These are phyloP conservation scores for Automeris io DNA, from an alignment of 2,888 invertebrate genomes.

Conservation along the genomic window DNA sequence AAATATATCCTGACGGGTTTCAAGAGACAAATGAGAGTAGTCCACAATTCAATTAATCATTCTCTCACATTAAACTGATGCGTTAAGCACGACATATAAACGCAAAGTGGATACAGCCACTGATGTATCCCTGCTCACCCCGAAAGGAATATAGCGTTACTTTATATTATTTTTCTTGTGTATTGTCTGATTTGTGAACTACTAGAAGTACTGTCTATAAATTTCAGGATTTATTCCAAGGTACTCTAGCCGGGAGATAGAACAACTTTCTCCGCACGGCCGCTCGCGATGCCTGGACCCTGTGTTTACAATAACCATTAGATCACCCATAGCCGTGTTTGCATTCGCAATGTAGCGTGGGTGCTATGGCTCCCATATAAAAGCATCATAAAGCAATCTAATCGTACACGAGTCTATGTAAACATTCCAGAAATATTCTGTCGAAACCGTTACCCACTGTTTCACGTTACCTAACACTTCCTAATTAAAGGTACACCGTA, in stretches of 20 bases:
- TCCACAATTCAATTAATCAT: no score
- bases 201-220: no score
- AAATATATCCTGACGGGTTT: no score
- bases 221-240: no score
- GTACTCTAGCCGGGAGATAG: background rate
- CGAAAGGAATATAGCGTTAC: no score
- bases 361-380: conserved; percentile 27
- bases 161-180: no score
- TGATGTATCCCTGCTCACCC: no score
- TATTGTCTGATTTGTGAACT: no score
- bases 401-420: conserved; percentile 47
- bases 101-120: no score
- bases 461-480: conserved; percentile 66
- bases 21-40: no score
- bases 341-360: conserved; percentile 50
- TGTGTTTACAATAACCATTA: conserved; percentile 55
- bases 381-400: conserved; percentile 49
- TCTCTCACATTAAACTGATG: no score
- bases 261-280: background rate
- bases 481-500: conserved; percentile 73
- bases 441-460: conserved; percentile 57
- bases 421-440: conserved; percentile 51
- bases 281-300: background rate
- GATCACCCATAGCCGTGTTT: conserved; percentile 44
- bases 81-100: no score